Evolutionary conservation across 2,888 invertebrate genomes (phyloP).

Genomic region (Drosophila nr. fundita): DNA sequence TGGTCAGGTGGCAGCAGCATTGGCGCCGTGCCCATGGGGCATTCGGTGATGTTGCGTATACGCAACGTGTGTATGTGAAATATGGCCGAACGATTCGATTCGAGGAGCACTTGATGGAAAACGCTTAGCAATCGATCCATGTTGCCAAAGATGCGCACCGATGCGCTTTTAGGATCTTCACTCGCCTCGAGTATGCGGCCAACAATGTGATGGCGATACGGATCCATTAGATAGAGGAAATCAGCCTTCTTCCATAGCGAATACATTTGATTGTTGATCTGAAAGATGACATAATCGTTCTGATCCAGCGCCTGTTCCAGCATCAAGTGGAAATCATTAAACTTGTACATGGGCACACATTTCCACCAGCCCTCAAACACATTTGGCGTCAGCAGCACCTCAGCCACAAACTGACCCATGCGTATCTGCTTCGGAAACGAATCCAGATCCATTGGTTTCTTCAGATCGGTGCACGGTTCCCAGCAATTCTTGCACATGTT

Average conservation of each 20-base stretch:
- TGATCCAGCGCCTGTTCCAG: conserved; percentile 64
- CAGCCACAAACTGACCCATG: conserved; percentile 80
- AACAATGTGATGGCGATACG: conserved; percentile 80
- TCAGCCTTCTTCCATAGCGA: conserved; percentile 81
- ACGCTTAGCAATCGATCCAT: conserved; percentile 77
- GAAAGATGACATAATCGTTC: conserved; percentile 76
- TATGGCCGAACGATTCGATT: conserved; percentile 75
- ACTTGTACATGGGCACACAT: conserved; percentile 77
- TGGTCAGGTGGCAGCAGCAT: conserved; percentile 61
- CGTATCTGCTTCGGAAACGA: conserved; percentile 77
- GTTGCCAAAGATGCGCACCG: conserved; percentile 80
- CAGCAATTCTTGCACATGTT: conserved; percentile 79
- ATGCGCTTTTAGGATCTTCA: conserved; percentile 73
- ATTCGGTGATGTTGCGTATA: conserved; percentile 67
- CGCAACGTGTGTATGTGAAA: conserved; percentile 76
- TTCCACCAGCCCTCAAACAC: conserved; percentile 79
- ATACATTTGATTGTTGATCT: conserved; percentile 82
- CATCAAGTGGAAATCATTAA: conserved; percentile 71
- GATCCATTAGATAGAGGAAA: conserved; percentile 82
- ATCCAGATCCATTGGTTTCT: conserved; percentile 69
- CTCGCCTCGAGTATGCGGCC: conserved; percentile 67
- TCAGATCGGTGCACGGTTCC: conserved; percentile 69
- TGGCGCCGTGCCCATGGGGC: conserved; percentile 67
- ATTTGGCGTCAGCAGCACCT: conserved; percentile 61
- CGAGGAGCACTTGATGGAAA: conserved; percentile 80